phyloP scores from a whole-genome alignment of 2,113 vertebrate species.

The Zapus hudsonius region DNA sequence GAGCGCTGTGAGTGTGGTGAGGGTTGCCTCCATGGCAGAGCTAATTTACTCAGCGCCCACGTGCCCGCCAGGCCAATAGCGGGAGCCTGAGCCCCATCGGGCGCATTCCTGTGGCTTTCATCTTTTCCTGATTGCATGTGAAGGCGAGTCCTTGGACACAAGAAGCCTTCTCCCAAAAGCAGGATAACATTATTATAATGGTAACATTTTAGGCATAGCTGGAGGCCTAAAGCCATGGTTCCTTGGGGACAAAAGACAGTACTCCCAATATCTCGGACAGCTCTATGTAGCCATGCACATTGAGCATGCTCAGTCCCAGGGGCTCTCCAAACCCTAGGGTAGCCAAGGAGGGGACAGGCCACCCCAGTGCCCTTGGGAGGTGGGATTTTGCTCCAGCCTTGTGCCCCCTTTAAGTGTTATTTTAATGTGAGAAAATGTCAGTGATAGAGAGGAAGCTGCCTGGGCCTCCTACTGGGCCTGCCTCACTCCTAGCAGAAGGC shows the following conservation, averaged over 20 bases:
- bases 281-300: not conserved
- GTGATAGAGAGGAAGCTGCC: not conserved
- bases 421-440: not conserved
- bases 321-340: not conserved
- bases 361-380: not conserved
- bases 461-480: not conserved
- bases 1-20: not conserved
- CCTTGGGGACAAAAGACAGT: not conserved
- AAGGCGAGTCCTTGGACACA: not conserved
- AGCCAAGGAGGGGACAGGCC: not conserved
- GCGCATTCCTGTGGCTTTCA: slow-evolving; percentile 47
- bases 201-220: not conserved
- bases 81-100: not conserved
- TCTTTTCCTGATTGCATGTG: not conserved
- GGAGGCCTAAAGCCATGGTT: not conserved
- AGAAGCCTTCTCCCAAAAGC: not conserved
- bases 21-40: not conserved
- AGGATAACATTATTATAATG: not conserved
- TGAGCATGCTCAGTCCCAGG: not conserved
- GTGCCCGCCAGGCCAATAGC: not conserved
- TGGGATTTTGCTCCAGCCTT: not conserved
- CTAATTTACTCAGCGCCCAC: not conserved
- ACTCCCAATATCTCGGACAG: not conserved
- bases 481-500: not conserved
- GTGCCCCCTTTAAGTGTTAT: not conserved